Evolutionary conservation across 2,113 vertebrate genomes (phyloP).

Genomic region (Microcebus griseorufus): DNA sequence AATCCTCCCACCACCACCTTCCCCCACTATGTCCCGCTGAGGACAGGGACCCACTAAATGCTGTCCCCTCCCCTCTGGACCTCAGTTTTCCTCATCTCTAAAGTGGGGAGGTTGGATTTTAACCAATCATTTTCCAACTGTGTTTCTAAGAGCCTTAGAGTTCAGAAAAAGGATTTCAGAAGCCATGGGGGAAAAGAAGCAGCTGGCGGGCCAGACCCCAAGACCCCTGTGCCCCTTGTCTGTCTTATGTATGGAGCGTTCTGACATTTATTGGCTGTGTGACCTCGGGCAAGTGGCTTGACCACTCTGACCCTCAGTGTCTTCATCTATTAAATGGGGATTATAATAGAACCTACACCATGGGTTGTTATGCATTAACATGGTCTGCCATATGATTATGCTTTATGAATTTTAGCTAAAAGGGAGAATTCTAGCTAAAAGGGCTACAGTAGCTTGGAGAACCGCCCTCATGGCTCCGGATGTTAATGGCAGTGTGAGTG

Average conservation of each 20-base stretch:
- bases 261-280: neutral
- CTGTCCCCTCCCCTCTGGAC: neutral
- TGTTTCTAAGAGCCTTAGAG: neutral
- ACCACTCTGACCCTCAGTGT: neutral
- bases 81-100: neutral
- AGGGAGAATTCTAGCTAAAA: too few relatives aligned
- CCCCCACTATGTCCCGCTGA: neutral
- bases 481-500: too few relatives aligned
- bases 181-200: neutral
- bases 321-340: neutral
- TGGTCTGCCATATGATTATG: neutral
- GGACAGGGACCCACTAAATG: rapidly evolving
- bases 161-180: neutral
- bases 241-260: neutral
- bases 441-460: too few relatives aligned
- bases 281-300: neutral
- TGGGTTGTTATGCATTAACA: too few relatives aligned
- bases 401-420: too few relatives aligned
- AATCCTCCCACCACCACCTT: too few relatives aligned
- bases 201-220: neutral
- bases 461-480: too few relatives aligned
- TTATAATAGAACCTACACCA: too few relatives aligned
- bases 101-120: neutral
- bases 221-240: neutral
- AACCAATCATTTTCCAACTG: neutral